Evolutionary conservation across 2,888 invertebrate genomes (phyloP).

Genomic region (Athalia rosae): DNA sequence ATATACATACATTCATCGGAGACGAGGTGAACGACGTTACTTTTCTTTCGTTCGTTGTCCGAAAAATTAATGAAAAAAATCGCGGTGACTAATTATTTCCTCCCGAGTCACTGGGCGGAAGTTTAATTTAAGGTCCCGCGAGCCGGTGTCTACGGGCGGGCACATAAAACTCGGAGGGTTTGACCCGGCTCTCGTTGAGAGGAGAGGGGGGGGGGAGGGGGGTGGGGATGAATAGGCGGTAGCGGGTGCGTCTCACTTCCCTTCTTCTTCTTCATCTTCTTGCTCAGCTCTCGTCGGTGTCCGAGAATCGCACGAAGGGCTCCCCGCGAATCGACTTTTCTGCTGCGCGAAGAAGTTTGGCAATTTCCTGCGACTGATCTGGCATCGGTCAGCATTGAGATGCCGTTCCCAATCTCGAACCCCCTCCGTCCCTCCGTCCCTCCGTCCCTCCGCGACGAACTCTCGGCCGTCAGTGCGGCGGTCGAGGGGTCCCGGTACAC

Average conservation of each 20-base stretch:
- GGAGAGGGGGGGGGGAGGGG: neutral
- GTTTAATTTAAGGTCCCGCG: neutral
- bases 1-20: neutral
- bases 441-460: constrained; percentile 15
- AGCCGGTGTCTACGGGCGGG: neutral
- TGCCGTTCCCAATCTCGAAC: constrained; percentile 63
- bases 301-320: constrained; percentile 63
- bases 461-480: neutral
- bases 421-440: constrained; percentile 23
- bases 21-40: too few relatives aligned
- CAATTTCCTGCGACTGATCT: constrained; percentile 73
- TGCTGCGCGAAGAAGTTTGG: constrained; percentile 68
- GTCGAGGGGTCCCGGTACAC: constrained; percentile 35
- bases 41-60: too few relatives aligned
- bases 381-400: constrained; percentile 72
- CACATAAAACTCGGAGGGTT: neutral
- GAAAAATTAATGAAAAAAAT: too few relatives aligned
- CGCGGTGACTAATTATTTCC: too few relatives aligned
- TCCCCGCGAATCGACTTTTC: constrained; percentile 70
- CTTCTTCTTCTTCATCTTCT: neutral
- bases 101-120: neutral
- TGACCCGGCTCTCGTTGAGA: neutral
- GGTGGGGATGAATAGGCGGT: neutral
- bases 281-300: constrained; percentile 50
- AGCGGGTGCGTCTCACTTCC: neutral